Evolutionary conservation across 2,113 vertebrate genomes (phyloP).

Genomic region (Onychorhynchus coronatus): DNA sequence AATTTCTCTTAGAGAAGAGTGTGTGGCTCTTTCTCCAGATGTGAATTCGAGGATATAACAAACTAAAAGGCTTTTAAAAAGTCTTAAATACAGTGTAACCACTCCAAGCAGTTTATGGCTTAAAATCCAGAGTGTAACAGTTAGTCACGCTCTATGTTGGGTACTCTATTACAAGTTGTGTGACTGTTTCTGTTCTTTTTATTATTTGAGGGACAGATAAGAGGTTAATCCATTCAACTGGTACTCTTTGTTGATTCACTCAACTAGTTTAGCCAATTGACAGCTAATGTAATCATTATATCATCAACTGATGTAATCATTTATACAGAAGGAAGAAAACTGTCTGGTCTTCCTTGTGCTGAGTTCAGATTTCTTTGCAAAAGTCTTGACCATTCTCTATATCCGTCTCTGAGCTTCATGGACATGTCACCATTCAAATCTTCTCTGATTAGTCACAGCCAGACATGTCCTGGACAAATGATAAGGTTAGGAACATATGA

Average conservation of each 20-base stretch:
- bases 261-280: not conserved
- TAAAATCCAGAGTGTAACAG: too few relatives aligned
- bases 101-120: too few relatives aligned
- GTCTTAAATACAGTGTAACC: too few relatives aligned
- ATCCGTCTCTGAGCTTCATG: not conserved
- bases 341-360: not conserved
- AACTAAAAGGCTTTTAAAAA: too few relatives aligned
- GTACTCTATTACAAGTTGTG: not conserved
- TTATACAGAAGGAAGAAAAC: not conserved
- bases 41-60: too few relatives aligned
- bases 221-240: not conserved
- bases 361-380: not conserved
- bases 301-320: not conserved
- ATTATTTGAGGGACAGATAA: not conserved
- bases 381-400: too few relatives aligned
- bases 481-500: not conserved
- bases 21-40: too few relatives aligned
- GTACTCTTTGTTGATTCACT: not conserved
- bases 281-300: not conserved
- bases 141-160: fast-evolving
- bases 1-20: too few relatives aligned
- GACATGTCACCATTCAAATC: not conserved
- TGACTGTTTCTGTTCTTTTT: not conserved
- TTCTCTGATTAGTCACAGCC: not conserved
- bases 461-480: not conserved